Conservation (phyloP, 2,797 vertebrate genomes). For the Petrocephalus sullivani region DNA sequence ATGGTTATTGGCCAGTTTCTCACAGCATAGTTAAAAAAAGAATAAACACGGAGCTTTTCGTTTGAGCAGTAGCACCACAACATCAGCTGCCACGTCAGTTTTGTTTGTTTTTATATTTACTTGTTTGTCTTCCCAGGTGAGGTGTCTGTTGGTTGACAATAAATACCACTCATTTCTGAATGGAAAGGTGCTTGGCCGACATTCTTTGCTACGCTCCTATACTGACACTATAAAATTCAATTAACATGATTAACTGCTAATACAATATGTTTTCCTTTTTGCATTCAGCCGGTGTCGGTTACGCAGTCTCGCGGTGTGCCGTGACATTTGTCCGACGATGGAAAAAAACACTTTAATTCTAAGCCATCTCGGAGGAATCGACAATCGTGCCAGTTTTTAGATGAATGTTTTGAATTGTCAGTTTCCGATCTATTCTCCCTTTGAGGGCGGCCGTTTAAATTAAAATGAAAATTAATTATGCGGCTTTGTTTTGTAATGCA, state of each 20-base stretch:
- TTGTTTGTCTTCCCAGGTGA: neutral
- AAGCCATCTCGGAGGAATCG: conserved; percentile 68
- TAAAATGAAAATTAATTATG: conserved; percentile 43
- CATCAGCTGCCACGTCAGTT: neutral
- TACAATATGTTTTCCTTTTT: neutral
- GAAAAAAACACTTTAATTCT: conserved; percentile 56
- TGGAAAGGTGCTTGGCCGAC: neutral
- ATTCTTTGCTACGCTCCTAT: neutral
- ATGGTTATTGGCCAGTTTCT: neutral
- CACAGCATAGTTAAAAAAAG: neutral
- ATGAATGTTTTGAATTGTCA: conserved; percentile 23
- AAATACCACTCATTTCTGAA: neutral
- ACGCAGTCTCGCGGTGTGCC: conserved; percentile 15
- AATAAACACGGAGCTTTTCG: neutral
- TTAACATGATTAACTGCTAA: conserved; percentile 5
- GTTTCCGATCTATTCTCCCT: conserved; percentile 44
- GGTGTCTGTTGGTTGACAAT: neutral
- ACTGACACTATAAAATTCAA: neutral
- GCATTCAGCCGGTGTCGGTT: conserved; percentile 17
- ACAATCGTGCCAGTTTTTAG: conserved; percentile 54
- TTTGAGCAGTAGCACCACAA: neutral
- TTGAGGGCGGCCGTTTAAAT: conserved; percentile 54
- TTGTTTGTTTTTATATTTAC: neutral
- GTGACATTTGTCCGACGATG: neutral
- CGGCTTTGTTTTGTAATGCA: conserved; percentile 41